phyloP scores from a whole-genome alignment of 2,113 vertebrate genomes.

The Sclerurus mexicanus region DNA sequence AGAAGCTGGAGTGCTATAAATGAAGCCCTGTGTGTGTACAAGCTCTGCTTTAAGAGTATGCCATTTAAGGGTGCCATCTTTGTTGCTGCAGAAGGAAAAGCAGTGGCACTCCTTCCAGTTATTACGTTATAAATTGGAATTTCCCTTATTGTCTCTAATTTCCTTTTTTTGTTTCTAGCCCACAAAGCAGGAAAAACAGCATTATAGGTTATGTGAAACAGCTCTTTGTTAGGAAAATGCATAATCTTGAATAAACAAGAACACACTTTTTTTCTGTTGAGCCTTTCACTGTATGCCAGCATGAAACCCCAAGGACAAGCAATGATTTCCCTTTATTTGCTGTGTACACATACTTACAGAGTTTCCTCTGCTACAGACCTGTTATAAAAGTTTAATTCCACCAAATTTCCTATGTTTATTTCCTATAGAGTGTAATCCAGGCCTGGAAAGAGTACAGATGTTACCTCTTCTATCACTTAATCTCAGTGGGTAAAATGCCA shows the following conservation, averaged over 20 bases:
- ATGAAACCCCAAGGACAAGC: not conserved
- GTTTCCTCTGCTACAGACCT: not conserved
- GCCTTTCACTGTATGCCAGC: not conserved
- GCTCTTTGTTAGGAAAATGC: constrained; percentile 1
- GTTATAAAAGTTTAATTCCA: constrained; percentile 9
- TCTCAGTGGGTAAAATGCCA: constrained; percentile 13
- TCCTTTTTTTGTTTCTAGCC: not conserved
- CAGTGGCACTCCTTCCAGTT: not conserved
- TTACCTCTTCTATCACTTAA: constrained; percentile 28
- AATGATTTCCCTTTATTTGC: not conserved
- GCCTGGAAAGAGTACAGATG: constrained; percentile 30
- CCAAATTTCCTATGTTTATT: not conserved
- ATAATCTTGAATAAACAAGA: not conserved
- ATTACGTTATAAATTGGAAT: not conserved
- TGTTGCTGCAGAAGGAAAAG: not conserved
- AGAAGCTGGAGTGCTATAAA: not conserved
- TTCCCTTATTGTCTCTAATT: not conserved
- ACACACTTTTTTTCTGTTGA: not conserved
- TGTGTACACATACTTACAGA: not conserved
- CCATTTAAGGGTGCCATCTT: not conserved
- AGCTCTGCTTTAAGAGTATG: not conserved
- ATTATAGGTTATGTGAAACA: not conserved
- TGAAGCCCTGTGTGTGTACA: not conserved
- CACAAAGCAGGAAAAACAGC: not conserved
- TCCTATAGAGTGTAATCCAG: not conserved